phyloP scores from a whole-genome alignment of 2,113 vertebrate species.

The Gnathonemus longibarbis region DNA sequence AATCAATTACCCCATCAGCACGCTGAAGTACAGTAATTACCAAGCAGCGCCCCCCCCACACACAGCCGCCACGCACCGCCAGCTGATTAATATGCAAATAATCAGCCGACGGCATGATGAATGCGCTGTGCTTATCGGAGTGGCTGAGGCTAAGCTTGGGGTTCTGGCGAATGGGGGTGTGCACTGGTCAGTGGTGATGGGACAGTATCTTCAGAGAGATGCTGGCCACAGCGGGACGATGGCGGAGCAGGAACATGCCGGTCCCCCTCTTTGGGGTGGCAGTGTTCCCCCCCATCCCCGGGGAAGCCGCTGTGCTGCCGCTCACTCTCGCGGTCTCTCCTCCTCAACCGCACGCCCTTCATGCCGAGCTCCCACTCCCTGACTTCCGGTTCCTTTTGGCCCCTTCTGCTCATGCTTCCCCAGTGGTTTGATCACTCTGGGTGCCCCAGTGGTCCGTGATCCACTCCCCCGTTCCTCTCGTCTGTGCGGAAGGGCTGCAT shows the following conservation, averaged over 20 bases:
- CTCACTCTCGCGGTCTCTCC: background rate
- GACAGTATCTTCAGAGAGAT: background rate
- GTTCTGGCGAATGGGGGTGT: background rate
- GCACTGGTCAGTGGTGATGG: background rate
- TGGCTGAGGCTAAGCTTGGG: background rate
- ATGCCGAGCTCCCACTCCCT: no score
- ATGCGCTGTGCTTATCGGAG: slow-evolving; percentile 49
- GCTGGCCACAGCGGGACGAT: background rate
- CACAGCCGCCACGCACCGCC: slow-evolving; percentile 71
- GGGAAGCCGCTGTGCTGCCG: no score
- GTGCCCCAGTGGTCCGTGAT: background rate
- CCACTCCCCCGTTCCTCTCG: background rate
- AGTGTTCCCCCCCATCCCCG: background rate
- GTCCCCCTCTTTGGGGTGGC: no score
- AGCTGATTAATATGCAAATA: slow-evolving; percentile 92
- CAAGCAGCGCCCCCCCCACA: slow-evolving; percentile 66
- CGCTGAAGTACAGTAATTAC: slow-evolving; percentile 89
- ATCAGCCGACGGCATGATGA: slow-evolving; percentile 80
- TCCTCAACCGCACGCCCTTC: background rate
- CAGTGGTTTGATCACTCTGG: background rate
- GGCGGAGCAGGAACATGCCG: no score
- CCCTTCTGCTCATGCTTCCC: background rate
- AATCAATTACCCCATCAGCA: slow-evolving; percentile 90
- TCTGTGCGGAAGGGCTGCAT: background rate
- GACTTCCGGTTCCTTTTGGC: background rate